phyloP scores from a whole-genome alignment of 2,888 invertebrate species.

The Pantelozetes paolii region DNA sequence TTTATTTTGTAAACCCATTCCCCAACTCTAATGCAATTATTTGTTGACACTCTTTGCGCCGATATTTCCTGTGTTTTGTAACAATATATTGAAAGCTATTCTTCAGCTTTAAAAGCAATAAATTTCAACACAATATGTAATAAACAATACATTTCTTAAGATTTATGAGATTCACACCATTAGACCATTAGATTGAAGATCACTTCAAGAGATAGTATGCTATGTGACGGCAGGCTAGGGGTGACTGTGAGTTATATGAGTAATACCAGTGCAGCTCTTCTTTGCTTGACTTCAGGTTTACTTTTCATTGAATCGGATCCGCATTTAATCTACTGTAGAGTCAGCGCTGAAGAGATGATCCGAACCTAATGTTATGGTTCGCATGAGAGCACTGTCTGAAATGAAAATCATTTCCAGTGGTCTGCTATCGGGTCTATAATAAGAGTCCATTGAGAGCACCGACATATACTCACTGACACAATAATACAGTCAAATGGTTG shows the following conservation, averaged over 20 bases:
- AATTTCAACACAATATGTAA: background rate
- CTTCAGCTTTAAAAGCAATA: background rate
- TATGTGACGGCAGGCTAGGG: background rate
- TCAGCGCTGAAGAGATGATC: background rate
- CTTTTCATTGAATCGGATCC: constrained; percentile 21
- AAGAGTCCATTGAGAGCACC: background rate
- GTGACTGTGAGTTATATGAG: background rate
- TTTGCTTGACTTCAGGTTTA: constrained; percentile 21
- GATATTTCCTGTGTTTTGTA: constrained; percentile 18
- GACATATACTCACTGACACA: background rate
- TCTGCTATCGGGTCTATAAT: constrained; percentile 22
- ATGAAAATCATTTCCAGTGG: constrained; percentile 26
- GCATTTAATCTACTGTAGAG: background rate
- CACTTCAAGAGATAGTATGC: background rate
- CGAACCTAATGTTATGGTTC: background rate
- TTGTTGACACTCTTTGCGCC: background rate
- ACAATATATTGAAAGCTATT: background rate
- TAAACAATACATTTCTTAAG: background rate
- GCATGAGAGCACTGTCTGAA: constrained; percentile 7
- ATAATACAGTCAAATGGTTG: constrained; percentile 32
- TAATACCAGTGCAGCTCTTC: background rate
- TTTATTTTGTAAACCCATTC: background rate
- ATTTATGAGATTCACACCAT: constrained; percentile 33
- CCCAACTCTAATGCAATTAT: background rate
- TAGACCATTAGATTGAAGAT: constrained; percentile 25